Evolutionary conservation across 1,140 invertebrate genomes (phyloP).

Genomic region (Grapholita molesta): DNA sequence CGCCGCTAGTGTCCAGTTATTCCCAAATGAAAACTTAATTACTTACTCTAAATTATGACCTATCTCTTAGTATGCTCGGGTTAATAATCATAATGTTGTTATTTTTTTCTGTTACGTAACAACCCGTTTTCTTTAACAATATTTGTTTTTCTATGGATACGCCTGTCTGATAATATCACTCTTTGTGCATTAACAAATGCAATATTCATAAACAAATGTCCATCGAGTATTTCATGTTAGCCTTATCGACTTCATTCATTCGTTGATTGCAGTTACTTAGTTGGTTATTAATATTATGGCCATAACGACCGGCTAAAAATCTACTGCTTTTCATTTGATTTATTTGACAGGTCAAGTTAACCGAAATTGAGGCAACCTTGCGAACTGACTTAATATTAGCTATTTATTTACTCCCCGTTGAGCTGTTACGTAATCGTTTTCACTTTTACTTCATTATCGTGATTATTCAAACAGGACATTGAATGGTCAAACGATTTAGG

Average conservation of each 20-base stretch:
- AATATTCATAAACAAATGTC: too few species aligned
- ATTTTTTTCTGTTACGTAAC: too few species aligned
- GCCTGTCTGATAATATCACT: too few species aligned
- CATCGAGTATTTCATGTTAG: too few species aligned
- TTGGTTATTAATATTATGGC: neutral
- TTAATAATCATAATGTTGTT: too few species aligned
- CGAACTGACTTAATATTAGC: neutral
- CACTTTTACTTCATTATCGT: neutral
- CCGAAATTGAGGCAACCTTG: neutral
- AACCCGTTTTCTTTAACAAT: too few species aligned
- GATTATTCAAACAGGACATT: conserved; percentile 11
- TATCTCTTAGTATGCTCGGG: too few species aligned
- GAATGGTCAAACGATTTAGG: conserved; percentile 16
- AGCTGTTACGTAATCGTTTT: conserved; percentile 9
- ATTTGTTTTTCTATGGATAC: too few species aligned
- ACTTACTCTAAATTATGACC: too few species aligned
- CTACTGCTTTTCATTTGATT: neutral
- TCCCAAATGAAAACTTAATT: too few species aligned
- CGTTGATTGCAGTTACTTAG: neutral
- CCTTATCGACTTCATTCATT: neutral
- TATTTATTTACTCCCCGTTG: neutral
- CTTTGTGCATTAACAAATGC: too few species aligned
- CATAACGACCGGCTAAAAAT: neutral
- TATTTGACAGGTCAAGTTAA: neutral
- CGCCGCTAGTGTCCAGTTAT: too few species aligned